Conservation (phyloP, 2,113 vertebrate genomes). For the Elachura formosa region DNA sequence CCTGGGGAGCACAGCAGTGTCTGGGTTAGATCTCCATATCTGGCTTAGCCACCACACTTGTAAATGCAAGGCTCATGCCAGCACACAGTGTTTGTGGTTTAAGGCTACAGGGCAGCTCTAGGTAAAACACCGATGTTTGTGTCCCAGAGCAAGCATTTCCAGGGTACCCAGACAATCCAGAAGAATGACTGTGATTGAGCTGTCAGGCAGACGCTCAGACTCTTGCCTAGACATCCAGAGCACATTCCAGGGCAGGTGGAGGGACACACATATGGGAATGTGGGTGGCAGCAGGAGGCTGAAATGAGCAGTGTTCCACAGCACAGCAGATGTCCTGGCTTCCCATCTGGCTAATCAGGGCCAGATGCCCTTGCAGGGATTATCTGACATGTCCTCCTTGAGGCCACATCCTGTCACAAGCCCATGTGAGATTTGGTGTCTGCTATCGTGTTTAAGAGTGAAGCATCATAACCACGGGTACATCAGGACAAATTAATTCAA, state of each 20-base stretch:
- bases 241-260: neutral
- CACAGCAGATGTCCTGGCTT: neutral
- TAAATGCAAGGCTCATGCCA: neutral
- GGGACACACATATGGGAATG: fast-evolving
- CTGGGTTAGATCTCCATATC: neutral
- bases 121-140: neutral
- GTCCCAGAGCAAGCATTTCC: neutral
- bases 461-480: neutral
- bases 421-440: neutral
- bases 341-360: neutral
- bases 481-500: neutral
- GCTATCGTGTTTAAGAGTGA: neutral
- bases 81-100: neutral
- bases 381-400: neutral
- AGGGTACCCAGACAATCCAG: neutral
- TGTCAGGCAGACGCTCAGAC: neutral
- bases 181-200: neutral
- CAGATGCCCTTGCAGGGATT: neutral
- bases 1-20: neutral
- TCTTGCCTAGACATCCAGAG: neutral
- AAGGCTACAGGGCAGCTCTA: neutral
- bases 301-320: neutral
- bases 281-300: neutral
- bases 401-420: neutral
- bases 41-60: neutral